Evolutionary conservation across 2,888 invertebrate species (phyloP).

Genomic region (Drosophila picticornis): DNA sequence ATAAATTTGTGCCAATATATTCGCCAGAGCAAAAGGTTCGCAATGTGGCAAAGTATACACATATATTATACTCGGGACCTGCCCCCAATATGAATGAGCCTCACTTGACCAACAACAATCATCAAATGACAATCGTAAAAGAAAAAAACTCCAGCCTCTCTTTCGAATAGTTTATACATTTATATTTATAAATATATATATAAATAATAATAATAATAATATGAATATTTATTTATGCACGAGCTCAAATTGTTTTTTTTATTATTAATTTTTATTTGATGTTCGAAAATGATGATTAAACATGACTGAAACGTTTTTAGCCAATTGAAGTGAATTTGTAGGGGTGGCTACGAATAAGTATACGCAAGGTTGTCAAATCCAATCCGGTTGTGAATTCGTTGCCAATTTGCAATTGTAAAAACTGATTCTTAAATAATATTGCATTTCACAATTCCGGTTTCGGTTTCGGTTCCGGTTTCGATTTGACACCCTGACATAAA

Average conservation of each 20-base stretch:
- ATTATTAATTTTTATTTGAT: not conserved
- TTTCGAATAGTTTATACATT: not conserved
- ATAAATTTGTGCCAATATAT: constrained; percentile 23
- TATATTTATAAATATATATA: too few species aligned
- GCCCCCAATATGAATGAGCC: constrained; percentile 34
- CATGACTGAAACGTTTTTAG: not conserved
- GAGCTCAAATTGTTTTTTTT: not conserved
- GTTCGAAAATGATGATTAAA: not conserved
- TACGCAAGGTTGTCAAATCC: not conserved
- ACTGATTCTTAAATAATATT: not conserved
- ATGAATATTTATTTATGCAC: too few species aligned
- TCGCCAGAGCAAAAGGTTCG: not conserved
- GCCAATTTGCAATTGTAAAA: not conserved
- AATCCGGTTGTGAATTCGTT: not conserved
- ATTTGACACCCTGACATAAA: too few species aligned
- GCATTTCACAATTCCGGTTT: not conserved
- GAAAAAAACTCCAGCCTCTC: not conserved
- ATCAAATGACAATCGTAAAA: not conserved
- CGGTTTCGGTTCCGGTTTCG: too few species aligned
- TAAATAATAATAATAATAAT: too few species aligned
- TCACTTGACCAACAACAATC: constrained; percentile 7
- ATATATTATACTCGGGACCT: constrained; percentile 28
- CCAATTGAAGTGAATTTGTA: not conserved
- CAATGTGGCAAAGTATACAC: not conserved
- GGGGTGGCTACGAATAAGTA: not conserved